A percentile compares a stretch with the other conserved stretches of the same genome.
Conservation (phyloP, 2,113 vertebrate genomes). For the Paradoxurus hermaphroditus region DNA sequence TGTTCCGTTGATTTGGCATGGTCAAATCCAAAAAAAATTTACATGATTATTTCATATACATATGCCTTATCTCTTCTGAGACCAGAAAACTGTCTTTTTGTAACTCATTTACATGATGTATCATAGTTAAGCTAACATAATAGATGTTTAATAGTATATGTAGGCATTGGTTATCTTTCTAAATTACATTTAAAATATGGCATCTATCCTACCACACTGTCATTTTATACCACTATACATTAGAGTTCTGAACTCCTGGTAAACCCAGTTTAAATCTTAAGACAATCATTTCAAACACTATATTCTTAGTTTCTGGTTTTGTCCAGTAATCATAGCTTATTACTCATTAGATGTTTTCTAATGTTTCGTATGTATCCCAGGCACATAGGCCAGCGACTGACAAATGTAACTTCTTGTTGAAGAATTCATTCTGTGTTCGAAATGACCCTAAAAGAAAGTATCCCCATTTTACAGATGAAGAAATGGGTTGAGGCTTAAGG, state of each 20-base stretch:
- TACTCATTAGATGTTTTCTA: neutral
- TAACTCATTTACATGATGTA: slow-evolving; percentile 43
- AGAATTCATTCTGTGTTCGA: neutral
- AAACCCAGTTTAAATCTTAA: neutral
- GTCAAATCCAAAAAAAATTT: neutral
- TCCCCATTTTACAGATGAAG: neutral
- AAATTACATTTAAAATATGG: slow-evolving; percentile 43
- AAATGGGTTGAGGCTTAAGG: neutral
- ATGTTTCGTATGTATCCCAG: neutral
- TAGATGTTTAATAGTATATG: slow-evolving; percentile 21
- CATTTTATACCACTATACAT: neutral
- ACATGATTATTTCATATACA: slow-evolving; percentile 26
- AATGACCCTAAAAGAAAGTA: neutral
- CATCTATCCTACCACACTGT: neutral
- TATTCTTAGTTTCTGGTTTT: neutral
- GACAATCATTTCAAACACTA: neutral
- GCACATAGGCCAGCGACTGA: neutral
- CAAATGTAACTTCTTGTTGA: neutral
- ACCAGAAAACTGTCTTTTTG: slow-evolving; percentile 35
- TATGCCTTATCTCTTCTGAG: neutral
- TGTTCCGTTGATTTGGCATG: neutral
- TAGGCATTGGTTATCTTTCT: slow-evolving; percentile 32
- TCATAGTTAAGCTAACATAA: slow-evolving; percentile 33
- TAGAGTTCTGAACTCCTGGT: neutral
- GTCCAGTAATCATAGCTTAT: neutral